A percentile compares a stretch with the other conserved stretches of the same genome.
Conservation (phyloP, 2,888 invertebrate species). For the Prionchulus punctatus region DNA sequence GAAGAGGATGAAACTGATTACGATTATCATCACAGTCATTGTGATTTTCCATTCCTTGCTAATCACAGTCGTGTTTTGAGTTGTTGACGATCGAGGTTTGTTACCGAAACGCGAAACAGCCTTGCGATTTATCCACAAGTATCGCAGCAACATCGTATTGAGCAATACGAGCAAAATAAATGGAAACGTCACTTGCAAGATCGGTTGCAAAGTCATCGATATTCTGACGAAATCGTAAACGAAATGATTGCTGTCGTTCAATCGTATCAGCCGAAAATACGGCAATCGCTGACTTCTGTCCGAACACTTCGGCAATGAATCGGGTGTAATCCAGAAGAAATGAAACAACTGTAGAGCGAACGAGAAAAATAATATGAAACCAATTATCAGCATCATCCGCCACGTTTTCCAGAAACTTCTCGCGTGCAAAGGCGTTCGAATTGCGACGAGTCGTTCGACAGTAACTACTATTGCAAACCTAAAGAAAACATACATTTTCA, state of each 20-base stretch:
- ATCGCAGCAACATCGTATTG: not conserved
- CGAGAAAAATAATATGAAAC: too few relatives aligned
- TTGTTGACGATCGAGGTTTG: too few relatives aligned
- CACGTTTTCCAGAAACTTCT: not conserved
- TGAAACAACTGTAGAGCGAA: not conserved
- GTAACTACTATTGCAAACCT: not conserved
- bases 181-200: not conserved
- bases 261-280: too few relatives aligned
- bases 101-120: not conserved
- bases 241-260: not conserved
- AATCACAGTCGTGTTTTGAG: too few relatives aligned
- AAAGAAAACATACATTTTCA: not conserved
- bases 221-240: not conserved
- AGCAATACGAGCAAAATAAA: not conserved
- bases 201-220: not conserved
- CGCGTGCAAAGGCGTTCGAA: not conserved
- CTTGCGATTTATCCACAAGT: not conserved
- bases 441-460: not conserved
- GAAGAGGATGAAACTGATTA: slow-evolving; percentile 18
- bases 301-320: too few relatives aligned
- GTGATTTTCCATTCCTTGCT: slow-evolving; percentile 21
- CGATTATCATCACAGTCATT: slow-evolving; percentile 18
- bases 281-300: not conserved
- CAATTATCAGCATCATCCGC: too few relatives aligned
- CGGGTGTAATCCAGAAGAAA: not conserved